Evolutionary conservation across 1,140 invertebrate genomes (phyloP).

Genomic region (Bombus sylvicola): DNA sequence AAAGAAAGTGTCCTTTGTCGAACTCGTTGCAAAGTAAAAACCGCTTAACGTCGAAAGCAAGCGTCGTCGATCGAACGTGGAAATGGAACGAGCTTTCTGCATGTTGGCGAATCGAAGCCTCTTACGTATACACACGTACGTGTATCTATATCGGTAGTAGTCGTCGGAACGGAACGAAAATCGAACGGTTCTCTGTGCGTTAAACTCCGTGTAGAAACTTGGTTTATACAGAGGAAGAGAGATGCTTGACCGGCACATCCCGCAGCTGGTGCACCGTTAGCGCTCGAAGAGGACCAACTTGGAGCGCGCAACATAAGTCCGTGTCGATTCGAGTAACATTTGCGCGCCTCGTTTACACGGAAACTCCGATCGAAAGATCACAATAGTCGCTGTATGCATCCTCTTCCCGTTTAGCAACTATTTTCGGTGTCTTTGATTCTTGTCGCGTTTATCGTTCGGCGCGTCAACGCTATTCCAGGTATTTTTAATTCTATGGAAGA

Average conservation of each 20-base stretch:
- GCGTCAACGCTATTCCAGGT: too few relatives aligned
- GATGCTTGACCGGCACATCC: constrained; percentile 29
- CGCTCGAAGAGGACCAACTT: constrained; percentile 38
- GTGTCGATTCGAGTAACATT: constrained; percentile 18
- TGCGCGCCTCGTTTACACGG: background rate
- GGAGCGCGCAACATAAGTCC: constrained; percentile 44
- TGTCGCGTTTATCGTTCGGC: too few relatives aligned
- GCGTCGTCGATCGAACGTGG: background rate
- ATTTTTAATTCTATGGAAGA: too few relatives aligned
- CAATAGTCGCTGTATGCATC: too few relatives aligned
- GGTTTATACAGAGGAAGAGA: constrained; percentile 36
- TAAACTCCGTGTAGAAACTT: constrained; percentile 35
- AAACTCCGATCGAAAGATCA: background rate
- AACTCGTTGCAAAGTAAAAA: background rate
- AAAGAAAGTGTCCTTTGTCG: background rate
- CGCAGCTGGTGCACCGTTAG: constrained; percentile 66
- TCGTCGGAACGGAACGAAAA: constrained; percentile 46
- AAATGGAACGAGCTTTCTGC: background rate
- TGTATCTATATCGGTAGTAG: background rate
- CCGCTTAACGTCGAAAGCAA: background rate
- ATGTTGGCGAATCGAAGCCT: background rate
- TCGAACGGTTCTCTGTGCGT: constrained; percentile 39
- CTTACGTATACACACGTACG: too few relatives aligned
- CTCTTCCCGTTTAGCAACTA: too few relatives aligned
- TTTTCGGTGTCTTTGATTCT: too few relatives aligned